Percentiles rank a stretch among this genome's conserved stretches.
Evolutionary conservation across 1,140 invertebrate genomes (phyloP).

Genomic region (Cyrtorhinus lividipennis): DNA sequence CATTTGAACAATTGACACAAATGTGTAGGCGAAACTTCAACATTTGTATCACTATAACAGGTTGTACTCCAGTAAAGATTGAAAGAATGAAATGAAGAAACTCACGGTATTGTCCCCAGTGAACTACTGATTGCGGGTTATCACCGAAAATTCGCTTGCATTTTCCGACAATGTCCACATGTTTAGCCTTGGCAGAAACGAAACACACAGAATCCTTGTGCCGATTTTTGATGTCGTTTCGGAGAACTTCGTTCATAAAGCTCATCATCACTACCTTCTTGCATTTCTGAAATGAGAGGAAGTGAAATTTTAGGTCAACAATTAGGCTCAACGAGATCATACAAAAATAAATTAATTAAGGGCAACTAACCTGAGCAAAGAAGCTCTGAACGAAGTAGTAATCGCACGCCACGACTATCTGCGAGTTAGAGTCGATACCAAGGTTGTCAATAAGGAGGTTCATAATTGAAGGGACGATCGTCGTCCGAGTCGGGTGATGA

Average conservation of each 20-base stretch:
- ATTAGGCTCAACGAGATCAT: too few species aligned
- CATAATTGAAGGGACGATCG: neutral
- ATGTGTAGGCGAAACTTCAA: too few species aligned
- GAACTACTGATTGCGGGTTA: neutral
- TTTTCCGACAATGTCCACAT: neutral
- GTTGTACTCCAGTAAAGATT: too few species aligned
- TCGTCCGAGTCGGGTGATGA: neutral
- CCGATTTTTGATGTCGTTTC: neutral
- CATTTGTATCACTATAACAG: too few species aligned
- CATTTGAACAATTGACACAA: too few species aligned
- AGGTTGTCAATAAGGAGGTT: neutral
- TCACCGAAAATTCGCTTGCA: neutral
- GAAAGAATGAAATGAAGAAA: neutral
- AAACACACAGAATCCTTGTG: neutral
- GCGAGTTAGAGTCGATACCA: neutral
- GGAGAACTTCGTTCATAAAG: neutral
- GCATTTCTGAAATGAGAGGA: neutral
- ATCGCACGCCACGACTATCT: neutral
- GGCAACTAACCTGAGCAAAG: neutral
- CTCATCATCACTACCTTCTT: neutral
- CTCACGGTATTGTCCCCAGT: neutral
- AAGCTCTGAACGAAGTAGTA: neutral
- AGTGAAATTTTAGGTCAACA: too few species aligned
- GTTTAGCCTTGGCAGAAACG: neutral
- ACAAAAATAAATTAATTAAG: too few species aligned